These are phyloP conservation scores for Megaleporinus macrocephalus DNA, from an alignment of 2,113 vertebrate species.

Conservation along the genomic window DNA sequence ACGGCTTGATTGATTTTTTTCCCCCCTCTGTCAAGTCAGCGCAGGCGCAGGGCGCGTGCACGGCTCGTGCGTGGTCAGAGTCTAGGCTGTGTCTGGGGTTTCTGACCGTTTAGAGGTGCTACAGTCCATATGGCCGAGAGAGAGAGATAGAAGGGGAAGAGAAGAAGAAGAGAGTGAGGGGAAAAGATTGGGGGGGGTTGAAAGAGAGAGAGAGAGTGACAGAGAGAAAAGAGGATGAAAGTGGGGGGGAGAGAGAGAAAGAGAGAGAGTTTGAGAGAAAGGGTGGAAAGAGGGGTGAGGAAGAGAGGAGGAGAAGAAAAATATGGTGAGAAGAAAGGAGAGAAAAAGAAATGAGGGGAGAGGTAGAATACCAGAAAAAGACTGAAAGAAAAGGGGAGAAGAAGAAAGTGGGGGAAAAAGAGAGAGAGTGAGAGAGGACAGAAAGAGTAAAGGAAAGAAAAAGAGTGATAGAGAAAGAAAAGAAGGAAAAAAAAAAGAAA, in stretches of 20 bases:
- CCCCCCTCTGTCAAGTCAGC: slow-evolving; percentile 21
- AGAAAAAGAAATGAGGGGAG: no score
- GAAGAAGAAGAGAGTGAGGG: background rate
- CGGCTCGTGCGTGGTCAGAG: background rate
- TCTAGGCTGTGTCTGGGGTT: slow-evolving; percentile 6
- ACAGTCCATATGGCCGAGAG: background rate
- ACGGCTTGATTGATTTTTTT: slow-evolving; percentile 39
- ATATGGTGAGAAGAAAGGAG: no score
- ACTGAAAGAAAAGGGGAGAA: no score
- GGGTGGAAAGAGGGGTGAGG: no score
- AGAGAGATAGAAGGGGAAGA: background rate
- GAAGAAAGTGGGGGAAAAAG: no score
- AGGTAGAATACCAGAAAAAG: no score
- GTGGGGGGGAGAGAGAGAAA: background rate
- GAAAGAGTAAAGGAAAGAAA: no score
- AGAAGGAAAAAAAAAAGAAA: no score
- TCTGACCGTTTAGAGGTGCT: slow-evolving; percentile 7
- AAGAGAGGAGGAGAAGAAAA: no score
- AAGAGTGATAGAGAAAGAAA: no score
- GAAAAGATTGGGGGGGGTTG: background rate
- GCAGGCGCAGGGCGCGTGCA: slow-evolving; percentile 3
- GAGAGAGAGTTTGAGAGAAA: background rate
- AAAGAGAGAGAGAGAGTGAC: background rate
- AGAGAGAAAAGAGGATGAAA: no score
- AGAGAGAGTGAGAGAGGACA: no score